Evolutionary conservation across 23 tunicate species (phyloP).

Genomic region (Halocynthia roretzi): DNA sequence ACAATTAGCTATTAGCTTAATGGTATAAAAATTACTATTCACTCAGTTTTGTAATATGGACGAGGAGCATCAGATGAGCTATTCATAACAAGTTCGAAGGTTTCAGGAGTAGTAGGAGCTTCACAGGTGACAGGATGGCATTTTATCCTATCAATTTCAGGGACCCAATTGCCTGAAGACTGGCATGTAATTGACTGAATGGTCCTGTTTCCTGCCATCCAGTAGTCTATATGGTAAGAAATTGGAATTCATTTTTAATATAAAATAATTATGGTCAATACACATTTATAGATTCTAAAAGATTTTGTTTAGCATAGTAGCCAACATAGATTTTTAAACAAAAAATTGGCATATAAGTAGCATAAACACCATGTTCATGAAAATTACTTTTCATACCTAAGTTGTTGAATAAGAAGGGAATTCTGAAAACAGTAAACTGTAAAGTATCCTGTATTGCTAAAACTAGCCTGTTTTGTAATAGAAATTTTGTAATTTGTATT

Average conservation of each 20-base stretch:
- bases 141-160: slow-evolving; percentile 10
- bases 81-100: not conserved
- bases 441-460: no score
- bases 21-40: not conserved
- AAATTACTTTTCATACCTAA: no score
- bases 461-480: no score
- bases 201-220: slow-evolving; percentile 34
- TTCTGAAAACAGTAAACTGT: no score
- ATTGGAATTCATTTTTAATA: no score
- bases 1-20: not conserved
- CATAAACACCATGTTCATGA: no score
- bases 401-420: no score
- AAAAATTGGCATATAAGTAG: no score
- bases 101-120: slow-evolving; percentile 3
- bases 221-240: slow-evolving; percentile 19
- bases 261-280: not conserved
- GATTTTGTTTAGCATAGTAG: no score
- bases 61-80: not conserved
- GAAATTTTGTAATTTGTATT: no score
- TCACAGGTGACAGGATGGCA: slow-evolving; percentile 50
- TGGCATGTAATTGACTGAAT: slow-evolving; percentile 3
- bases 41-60: not conserved
- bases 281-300: not conserved
- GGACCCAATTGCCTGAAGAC: slow-evolving; percentile 16
- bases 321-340: no score